Conservation (phyloP, 2,113 vertebrate genomes). For the Cyprinodon tularosa region DNA sequence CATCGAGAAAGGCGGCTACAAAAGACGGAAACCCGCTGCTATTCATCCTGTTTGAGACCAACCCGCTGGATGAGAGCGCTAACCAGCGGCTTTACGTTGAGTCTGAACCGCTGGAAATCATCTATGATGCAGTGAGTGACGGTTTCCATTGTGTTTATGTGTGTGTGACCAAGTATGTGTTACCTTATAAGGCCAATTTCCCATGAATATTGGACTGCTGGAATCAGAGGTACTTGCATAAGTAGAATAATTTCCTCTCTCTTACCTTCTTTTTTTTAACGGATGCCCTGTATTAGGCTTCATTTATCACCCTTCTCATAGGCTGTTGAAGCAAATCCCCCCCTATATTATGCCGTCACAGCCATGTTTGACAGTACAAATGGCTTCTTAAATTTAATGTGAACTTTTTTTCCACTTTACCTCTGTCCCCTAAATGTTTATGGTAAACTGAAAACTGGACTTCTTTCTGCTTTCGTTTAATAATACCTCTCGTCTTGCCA, state of each 20-base stretch:
- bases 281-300: background rate
- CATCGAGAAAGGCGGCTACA: conserved; percentile 82
- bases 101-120: conserved; percentile 93
- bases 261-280: background rate
- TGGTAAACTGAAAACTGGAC: too few species aligned
- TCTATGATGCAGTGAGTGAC: conserved; percentile 93
- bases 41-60: conserved; percentile 92
- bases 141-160: background rate
- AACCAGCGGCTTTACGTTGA: conserved; percentile 89
- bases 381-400: too few species aligned
- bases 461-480: too few species aligned
- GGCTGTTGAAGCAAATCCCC: background rate
- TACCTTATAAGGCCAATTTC: too few species aligned
- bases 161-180: background rate
- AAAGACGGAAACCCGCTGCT: conserved; percentile 82
- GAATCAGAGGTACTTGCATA: too few species aligned
- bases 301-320: background rate
- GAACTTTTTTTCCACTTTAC: too few species aligned
- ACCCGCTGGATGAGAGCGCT: conserved; percentile 88
- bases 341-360: too few species aligned
- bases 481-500: too few species aligned
- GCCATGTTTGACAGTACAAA: too few species aligned
- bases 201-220: too few species aligned
- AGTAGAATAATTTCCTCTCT: too few species aligned
- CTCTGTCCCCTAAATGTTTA: too few species aligned